These are phyloP conservation scores for Varanus salvator DNA, from an alignment of 2,113 vertebrate genomes.

Conservation along the genomic window DNA sequence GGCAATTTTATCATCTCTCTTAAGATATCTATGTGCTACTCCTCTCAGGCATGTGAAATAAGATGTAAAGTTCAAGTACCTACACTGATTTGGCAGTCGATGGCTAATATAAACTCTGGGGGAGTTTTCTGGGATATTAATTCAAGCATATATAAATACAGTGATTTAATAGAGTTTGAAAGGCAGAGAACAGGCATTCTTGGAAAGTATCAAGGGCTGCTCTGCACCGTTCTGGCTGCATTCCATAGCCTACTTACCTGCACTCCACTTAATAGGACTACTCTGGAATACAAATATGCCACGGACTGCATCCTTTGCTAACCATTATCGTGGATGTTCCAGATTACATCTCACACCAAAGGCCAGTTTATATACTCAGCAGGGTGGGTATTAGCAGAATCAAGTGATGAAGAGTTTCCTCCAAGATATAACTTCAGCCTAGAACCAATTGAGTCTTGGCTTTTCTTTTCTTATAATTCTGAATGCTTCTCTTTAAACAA, in stretches of 20 bases:
- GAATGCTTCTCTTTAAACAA: background rate
- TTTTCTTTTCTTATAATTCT: too few relatives aligned
- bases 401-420: background rate
- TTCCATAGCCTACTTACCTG: background rate
- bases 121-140: background rate
- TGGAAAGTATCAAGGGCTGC: background rate
- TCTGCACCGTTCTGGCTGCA: background rate
- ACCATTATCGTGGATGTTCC: background rate
- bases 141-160: background rate
- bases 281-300: background rate
- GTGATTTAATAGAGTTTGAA: background rate
- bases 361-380: background rate
- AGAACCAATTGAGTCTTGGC: background rate
- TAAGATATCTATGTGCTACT: constrained; percentile 2
- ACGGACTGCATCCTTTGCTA: background rate
- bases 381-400: background rate
- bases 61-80: constrained; percentile 39
- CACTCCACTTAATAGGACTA: background rate
- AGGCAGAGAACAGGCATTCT: background rate
- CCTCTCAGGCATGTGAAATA: constrained; percentile 31
- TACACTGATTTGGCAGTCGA: background rate
- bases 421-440: background rate
- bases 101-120: accelerated
- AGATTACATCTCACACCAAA: background rate
- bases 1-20: background rate